Conservation (phyloP, 2,888 invertebrate species). For the Orthosia gracilis region DNA sequence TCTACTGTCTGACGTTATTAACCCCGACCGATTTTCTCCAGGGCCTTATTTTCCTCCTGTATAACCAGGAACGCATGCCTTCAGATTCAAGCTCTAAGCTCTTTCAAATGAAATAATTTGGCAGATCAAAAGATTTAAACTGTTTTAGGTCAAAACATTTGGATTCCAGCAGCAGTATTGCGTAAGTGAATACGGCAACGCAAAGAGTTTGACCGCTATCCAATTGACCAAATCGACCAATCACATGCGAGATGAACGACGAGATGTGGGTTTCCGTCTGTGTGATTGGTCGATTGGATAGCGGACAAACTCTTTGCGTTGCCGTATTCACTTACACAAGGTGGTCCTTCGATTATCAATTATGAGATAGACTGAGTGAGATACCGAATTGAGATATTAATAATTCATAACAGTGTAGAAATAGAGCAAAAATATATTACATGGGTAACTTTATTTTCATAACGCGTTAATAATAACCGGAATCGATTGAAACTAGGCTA, state of each 20-base stretch:
- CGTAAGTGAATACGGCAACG: no score
- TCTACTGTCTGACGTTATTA: conserved; percentile 3
- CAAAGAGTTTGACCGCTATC: no score
- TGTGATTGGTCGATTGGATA: no score
- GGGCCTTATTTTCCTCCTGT: background rate
- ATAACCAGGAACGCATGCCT: background rate
- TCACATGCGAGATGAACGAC: no score
- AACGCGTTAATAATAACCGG: conserved; percentile 65
- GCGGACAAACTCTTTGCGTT: no score
- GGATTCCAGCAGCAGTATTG: no score
- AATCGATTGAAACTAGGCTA: conserved; percentile 70
- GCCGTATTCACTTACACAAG: no score
- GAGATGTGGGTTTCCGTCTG: no score
- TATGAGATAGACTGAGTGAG: background rate
- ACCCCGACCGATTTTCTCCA: background rate
- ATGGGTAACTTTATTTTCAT: conserved; percentile 58
- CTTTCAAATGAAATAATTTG: background rate
- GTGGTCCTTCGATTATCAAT: background rate
- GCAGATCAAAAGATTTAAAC: background rate
- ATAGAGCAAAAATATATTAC: conserved; percentile 29
- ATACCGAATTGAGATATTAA: background rate
- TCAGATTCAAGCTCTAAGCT: background rate
- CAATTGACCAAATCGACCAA: no score
- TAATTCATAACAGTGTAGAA: background rate
- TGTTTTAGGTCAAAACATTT: background rate